Base-by-base conservation (phyloP, 2,888 invertebrate species). In the Papilio elwesi region DNA sequence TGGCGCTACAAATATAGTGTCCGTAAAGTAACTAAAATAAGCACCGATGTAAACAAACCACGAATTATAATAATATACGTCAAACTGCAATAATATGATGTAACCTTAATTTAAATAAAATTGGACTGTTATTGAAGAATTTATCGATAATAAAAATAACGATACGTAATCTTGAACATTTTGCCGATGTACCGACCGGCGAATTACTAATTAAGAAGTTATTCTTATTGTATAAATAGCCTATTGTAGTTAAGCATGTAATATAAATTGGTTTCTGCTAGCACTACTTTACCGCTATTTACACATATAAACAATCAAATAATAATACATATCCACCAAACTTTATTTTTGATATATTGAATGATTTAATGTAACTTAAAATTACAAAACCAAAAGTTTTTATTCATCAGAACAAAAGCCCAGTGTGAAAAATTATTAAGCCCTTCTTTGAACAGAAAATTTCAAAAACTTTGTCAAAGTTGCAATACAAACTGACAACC, bases 401-500 rank as follows among this genome's bases (percentile, higher is more conserved):
- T 51, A 12, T 5, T 26, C 11, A 13, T n/a, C 5, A 8, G 8
- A 38, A 65, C 65, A 1, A 26, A 53, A 57, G 26, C 55, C 57
- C 55, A 55, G 47, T 66, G 13, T 66, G 11, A 66, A 75, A 74
- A 62, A 16, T 62, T 8, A 43, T 38, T 51, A 12, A 53, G 4
- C 47, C 15, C 47, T 11, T 64, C 49, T 49, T 55, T 12, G 38
- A 49, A 64, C 11, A 57, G 6, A 51, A 11, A 65, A 59, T 59
- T 48, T 26, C 36, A 59, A 65, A 47, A 66, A 72, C 68, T 62
- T 72, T 67, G 70, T 68, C 73, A 75, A 75, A 74, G 74, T 76
- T 76, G 71, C 67, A 75, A 63, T 52, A 68, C 68, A 77, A 78
- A 78, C 78, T 82, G 82, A 82, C 81, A 83, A 82, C 79, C 80